A percentile compares a stretch with the other conserved stretches of the same genome.
These are phyloP conservation scores for Pissodes strobi DNA, from an alignment of 1,140 invertebrate genomes.

Conservation along the genomic window DNA sequence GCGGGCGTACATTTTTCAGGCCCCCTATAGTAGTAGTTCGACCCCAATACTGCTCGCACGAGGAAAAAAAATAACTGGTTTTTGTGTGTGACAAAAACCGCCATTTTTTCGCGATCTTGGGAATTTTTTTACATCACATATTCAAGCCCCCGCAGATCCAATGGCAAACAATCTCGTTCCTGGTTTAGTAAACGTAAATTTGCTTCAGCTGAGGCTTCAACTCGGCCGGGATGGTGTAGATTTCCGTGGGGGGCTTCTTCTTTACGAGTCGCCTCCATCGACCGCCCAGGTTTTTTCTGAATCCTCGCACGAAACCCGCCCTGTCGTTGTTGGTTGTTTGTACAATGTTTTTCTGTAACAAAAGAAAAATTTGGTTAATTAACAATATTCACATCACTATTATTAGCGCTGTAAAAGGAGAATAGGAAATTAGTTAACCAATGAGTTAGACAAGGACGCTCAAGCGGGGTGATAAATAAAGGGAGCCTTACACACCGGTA, in stretches of 20 bases:
- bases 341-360: slow-evolving; percentile 75
- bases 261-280: slow-evolving; percentile 80
- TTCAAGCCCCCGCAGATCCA: background rate
- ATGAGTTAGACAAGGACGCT: no score
- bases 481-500: no score
- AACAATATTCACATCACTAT: background rate
- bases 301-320: slow-evolving; percentile 73
- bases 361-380: slow-evolving; percentile 36
- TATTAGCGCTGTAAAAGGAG: slow-evolving; percentile 64
- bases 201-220: slow-evolving; percentile 84
- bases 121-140: background rate
- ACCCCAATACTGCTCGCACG: background rate
- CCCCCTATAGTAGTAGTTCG: background rate
- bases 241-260: slow-evolving; percentile 76
- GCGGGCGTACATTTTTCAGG: no score
- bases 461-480: no score
- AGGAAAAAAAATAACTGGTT: background rate
- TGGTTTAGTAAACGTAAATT: slow-evolving; percentile 78
- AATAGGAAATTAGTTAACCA: slow-evolving; percentile 7
- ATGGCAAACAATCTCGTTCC: background rate
- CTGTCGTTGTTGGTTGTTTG: slow-evolving; percentile 72
- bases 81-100: background rate
- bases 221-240: slow-evolving; percentile 83
- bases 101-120: background rate
- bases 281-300: slow-evolving; percentile 80